Evolutionary conservation across 2,113 vertebrate genomes (phyloP), one percentile per base, ranked within the genome.

Genomic region (Aspidoscelis tigris): DNA sequence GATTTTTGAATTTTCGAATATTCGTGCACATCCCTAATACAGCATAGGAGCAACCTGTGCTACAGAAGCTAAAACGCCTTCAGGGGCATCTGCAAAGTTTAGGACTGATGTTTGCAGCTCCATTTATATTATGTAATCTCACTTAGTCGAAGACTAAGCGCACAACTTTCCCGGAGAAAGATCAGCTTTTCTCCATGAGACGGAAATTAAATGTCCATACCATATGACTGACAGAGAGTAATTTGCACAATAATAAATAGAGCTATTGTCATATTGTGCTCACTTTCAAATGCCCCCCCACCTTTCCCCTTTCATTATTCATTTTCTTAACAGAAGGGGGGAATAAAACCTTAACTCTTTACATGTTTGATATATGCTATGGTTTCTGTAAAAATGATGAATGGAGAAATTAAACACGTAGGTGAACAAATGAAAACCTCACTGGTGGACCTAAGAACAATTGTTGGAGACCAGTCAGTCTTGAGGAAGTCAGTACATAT

Each of bases 151-250:
- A 80, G 61, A 79, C 5, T 43, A 50, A 68, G 43, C 41, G 10
- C 61, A 26, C 22, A 64, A 82, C 70, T 82, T 82, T 82, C 71
- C 55, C 47, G n/a, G 64, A 43, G 71, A 71, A 64, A 77, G 11
- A 24, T 73, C 76, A 55, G 26, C 55, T 81, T 70, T 70, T 58
- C 68, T 81, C 50, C 33, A 81, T 22, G 22, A 43, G 68, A 73
- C 69, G 69, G 80, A 81, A 81, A 81, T 82, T 73, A 82, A 82
- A 82, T 82, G 80, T 43, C 80, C 70, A 44, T 21, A 22, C 50
- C 39, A 41, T 81, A 33, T 82, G 80, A 73, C 3, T 82, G 80
- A 82, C 80, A 82, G 70, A 43, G 43, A 44, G 53, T 82, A 61
- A 82, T 73, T 73, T 82, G 71, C 55, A 82, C 69, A 58, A 61